Evolutionary conservation across 2,797 vertebrate genomes (phyloP).

Genomic region (Trachurus trachurus): DNA sequence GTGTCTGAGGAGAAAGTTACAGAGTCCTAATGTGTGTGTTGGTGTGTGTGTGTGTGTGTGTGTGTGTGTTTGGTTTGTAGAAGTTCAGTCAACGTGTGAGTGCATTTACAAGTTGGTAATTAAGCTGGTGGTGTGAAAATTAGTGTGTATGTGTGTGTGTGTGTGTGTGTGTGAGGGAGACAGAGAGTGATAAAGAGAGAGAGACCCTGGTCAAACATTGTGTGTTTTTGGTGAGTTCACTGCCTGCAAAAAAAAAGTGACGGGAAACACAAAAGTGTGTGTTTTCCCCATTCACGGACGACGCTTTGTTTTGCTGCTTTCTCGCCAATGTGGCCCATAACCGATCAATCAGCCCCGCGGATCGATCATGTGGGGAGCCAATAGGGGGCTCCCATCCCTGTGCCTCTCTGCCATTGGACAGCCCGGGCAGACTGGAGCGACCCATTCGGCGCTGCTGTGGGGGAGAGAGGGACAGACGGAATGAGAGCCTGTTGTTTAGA

Average conservation of each 20-base stretch:
- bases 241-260: conserved; percentile 3
- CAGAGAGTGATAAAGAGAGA: neutral
- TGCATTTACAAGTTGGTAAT: conserved; percentile 36
- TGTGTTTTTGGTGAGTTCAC: conserved; percentile 35
- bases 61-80: conserved; percentile 19
- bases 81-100: conserved; percentile 35
- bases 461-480: conserved; percentile 73
- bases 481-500: conserved; percentile 31
- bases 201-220: conserved; percentile 30
- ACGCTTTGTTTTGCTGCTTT: conserved; percentile 69
- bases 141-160: conserved; percentile 11
- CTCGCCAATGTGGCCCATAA: conserved; percentile 86
- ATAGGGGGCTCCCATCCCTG: conserved; percentile 85
- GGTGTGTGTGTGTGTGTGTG: too few species aligned
- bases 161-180: neutral
- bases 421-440: conserved; percentile 88
- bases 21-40: conserved; percentile 3
- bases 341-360: conserved; percentile 89
- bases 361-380: conserved; percentile 91
- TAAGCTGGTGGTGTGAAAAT: conserved; percentile 25
- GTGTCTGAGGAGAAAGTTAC: conserved; percentile 14
- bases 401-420: conserved; percentile 88
- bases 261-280: conserved; percentile 37
- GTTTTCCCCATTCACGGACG: conserved; percentile 33
- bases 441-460: conserved; percentile 86